phyloP scores from a whole-genome alignment of 2,113 vertebrate genomes.

The Corythaeola cristata region DNA sequence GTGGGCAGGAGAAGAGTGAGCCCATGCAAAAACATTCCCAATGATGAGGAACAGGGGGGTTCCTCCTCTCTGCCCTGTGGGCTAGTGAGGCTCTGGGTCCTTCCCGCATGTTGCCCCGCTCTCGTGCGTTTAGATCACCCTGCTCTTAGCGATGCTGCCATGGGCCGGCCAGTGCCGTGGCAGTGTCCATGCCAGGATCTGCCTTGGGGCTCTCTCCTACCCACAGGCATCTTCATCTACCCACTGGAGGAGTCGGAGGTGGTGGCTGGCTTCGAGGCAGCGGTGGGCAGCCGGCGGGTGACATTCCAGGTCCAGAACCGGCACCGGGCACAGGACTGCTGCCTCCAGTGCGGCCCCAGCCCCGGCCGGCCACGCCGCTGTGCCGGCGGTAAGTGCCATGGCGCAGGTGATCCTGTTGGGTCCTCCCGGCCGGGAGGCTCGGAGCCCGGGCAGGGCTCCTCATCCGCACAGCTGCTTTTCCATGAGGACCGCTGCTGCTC shows the following conservation, averaged over 20 bases:
- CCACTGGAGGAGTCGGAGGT: constrained; percentile 91
- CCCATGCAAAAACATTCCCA: background rate
- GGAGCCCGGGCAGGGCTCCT: background rate
- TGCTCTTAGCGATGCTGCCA: fast-evolving
- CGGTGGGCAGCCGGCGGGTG: constrained; percentile 79
- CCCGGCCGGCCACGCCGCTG: constrained; percentile 77
- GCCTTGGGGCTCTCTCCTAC: background rate
- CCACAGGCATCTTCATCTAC: constrained; percentile 91
- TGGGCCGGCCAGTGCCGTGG: fast-evolving
- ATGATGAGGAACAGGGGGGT: background rate
- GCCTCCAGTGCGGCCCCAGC: constrained; percentile 78
- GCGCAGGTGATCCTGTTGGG: fast-evolving
- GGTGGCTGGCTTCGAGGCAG: constrained; percentile 88
- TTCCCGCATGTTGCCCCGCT: fast-evolving
- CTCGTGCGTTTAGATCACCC: fast-evolving
- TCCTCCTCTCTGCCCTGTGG: background rate
- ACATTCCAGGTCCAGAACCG: constrained; percentile 88
- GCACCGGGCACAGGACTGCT: constrained; percentile 83
- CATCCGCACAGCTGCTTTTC: background rate
- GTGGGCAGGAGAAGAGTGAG: background rate
- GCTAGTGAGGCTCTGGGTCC: background rate
- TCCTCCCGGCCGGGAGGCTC: background rate
- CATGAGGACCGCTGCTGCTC: background rate
- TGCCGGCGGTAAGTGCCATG: constrained; percentile 55
- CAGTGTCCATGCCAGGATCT: fast-evolving